Evolutionary conservation across 2,797 vertebrate genomes (phyloP).

Genomic region (Danio albolineatus): DNA sequence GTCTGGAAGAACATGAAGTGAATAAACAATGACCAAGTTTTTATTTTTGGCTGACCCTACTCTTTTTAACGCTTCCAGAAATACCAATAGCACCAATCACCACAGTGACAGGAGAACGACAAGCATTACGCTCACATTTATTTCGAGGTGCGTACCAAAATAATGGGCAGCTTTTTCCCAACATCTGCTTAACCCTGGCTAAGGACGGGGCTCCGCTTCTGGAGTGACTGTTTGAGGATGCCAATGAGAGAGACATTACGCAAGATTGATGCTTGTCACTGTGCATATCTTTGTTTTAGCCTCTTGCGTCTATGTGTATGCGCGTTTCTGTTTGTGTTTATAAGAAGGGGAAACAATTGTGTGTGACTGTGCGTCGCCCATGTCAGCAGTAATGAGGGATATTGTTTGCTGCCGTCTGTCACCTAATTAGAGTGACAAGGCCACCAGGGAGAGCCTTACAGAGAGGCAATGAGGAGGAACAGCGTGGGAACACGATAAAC

Average conservation of each 20-base stretch:
- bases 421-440: conserved; percentile 69
- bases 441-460: conserved; percentile 60
- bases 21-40: background rate
- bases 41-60: background rate
- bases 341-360: conserved; percentile 47
- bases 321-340: conserved; percentile 37
- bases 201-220: conserved; percentile 17
- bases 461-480: conserved; percentile 59
- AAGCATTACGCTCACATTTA: conserved; percentile 20
- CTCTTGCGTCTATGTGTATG: conserved; percentile 42
- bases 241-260: background rate
- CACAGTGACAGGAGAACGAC: background rate
- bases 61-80: conserved; percentile 1
- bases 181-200: conserved; percentile 39
- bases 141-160: conserved; percentile 18
- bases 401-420: conserved; percentile 67
- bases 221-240: conserved; percentile 23
- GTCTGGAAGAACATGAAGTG: background rate
- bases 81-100: conserved; percentile 8
- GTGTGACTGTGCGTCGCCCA: conserved; percentile 49
- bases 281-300: conserved; percentile 36
- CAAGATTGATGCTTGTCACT: conserved; percentile 42
- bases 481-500: conserved; percentile 60
- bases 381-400: conserved; percentile 66
- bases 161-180: conserved; percentile 43